A percentile compares a stretch with the other conserved stretches of the same genome.
Conservation (phyloP, 2,797 vertebrate genomes). For the Erethizon dorsatum region DNA sequence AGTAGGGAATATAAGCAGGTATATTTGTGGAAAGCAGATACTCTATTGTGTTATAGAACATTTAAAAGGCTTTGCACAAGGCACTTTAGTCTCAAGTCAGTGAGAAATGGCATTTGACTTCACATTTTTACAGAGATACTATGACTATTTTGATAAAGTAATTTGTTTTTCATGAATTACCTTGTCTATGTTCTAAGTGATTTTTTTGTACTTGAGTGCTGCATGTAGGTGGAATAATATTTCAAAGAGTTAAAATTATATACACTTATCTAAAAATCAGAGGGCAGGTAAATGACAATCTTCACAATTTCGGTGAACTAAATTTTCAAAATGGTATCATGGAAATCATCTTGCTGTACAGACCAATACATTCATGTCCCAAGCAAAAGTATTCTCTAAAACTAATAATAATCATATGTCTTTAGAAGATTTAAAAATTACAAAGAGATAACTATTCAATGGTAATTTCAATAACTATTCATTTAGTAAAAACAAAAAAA, state of each 20-base stretch:
- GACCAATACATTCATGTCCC: slow-evolving; percentile 16
- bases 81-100: slow-evolving; percentile 39
- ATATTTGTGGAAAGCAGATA: not conserved
- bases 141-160: slow-evolving; percentile 77
- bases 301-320: slow-evolving; percentile 67
- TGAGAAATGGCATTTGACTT: slow-evolving; percentile 76
- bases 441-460: not conserved
- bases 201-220: slow-evolving; percentile 79
- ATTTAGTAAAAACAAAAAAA: slow-evolving; percentile 2
- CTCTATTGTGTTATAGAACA: slow-evolving; percentile 8
- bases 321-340: slow-evolving; percentile 57
- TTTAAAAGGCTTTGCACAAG: slow-evolving; percentile 36
- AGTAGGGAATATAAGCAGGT: not conserved
- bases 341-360: slow-evolving; percentile 54
- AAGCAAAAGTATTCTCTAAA: slow-evolving; percentile 24
- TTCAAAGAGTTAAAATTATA: slow-evolving; percentile 85
- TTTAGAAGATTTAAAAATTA: slow-evolving; percentile 54
- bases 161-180: slow-evolving; percentile 84
- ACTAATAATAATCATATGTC: not conserved
- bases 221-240: slow-evolving; percentile 83
- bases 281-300: slow-evolving; percentile 72
- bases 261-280: slow-evolving; percentile 75
- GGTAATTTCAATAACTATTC: not conserved
- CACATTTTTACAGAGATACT: slow-evolving; percentile 74
- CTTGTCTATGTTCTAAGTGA: slow-evolving; percentile 78